Percentiles rank a stretch among this genome's conserved stretches.
phyloP scores from a whole-genome alignment of 2,888 invertebrate genomes.

The Orthonychiurus folsomi region DNA sequence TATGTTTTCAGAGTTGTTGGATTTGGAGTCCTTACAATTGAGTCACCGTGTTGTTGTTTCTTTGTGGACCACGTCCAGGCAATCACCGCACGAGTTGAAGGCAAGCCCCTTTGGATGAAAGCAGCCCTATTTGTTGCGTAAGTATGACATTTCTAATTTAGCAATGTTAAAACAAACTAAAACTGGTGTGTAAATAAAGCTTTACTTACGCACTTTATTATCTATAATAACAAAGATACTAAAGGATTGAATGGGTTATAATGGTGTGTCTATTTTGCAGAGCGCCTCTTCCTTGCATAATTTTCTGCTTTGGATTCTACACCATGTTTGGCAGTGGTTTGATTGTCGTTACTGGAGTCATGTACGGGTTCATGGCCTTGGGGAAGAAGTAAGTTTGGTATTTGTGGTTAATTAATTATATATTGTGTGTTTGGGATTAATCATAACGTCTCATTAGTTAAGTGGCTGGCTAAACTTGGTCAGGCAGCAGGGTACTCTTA shows the following conservation, averaged over 20 bases:
- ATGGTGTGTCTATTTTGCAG: slow-evolving; percentile 48
- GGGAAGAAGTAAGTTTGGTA: slow-evolving; percentile 74
- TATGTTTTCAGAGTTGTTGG: slow-evolving; percentile 64
- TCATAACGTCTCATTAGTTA: background rate
- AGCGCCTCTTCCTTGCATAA: slow-evolving; percentile 66
- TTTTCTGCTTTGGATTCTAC: slow-evolving; percentile 63
- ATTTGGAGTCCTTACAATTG: slow-evolving; percentile 75
- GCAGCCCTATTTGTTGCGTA: slow-evolving; percentile 76
- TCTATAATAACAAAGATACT: no score
- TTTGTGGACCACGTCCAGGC: slow-evolving; percentile 89
- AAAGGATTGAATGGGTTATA: no score
- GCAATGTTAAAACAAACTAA: background rate
- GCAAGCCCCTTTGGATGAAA: slow-evolving; percentile 80
- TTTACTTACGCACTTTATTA: no score
- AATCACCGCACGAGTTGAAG: slow-evolving; percentile 60
- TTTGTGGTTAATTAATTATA: background rate
- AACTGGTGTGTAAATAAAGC: no score
- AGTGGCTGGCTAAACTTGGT: background rate
- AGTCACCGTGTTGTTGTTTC: slow-evolving; percentile 95
- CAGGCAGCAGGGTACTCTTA: background rate
- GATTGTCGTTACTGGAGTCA: slow-evolving; percentile 75
- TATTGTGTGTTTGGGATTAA: no score
- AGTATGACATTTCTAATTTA: slow-evolving; percentile 44
- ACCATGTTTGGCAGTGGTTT: slow-evolving; percentile 79
- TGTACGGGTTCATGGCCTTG: slow-evolving; percentile 89